These are phyloP conservation scores for Drosophila fuyamai DNA, from an alignment of 1,140 invertebrate species.

Conservation along the genomic window DNA sequence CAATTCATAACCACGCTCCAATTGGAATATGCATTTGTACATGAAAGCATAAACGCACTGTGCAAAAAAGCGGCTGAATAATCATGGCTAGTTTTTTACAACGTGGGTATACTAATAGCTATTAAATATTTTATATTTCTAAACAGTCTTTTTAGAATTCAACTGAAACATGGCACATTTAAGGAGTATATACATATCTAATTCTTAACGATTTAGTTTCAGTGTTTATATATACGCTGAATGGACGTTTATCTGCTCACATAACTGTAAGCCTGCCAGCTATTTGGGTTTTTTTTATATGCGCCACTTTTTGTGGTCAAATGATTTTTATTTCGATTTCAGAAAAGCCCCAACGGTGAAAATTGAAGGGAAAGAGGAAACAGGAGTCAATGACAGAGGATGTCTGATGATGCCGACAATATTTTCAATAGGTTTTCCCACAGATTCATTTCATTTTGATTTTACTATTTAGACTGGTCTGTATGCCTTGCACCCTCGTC, in stretches of 20 bases:
- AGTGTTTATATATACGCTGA: constrained; percentile 13
- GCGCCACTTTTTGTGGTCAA: constrained; percentile 65
- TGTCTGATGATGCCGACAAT: constrained; percentile 64
- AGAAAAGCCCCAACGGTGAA: background rate
- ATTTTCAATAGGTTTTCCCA: constrained; percentile 73
- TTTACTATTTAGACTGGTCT: constrained; percentile 73
- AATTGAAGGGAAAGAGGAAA: constrained; percentile 7
- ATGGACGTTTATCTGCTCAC: constrained; percentile 18
- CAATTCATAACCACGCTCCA: constrained; percentile 74
- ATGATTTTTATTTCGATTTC: constrained; percentile 57
- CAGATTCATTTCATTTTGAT: constrained; percentile 76
- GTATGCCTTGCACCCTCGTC: background rate
- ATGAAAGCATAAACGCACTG: background rate
- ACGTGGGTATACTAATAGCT: too few species aligned
- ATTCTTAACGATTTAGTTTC: background rate
- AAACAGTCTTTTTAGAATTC: background rate
- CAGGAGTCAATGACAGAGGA: constrained; percentile 24
- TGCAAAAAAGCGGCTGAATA: background rate
- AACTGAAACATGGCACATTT: too few species aligned
- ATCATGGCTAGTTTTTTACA: too few species aligned
- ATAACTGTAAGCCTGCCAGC: constrained; percentile 25
- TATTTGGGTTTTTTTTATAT: constrained; percentile 53
- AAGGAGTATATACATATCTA: background rate
- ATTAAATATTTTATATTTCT: too few species aligned
- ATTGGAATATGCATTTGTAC: constrained; percentile 36